A percentile compares a stretch with the other conserved stretches of the same genome.
These are phyloP conservation scores for Argyresthia goedartella DNA, from an alignment of 2,888 invertebrate species.

Conservation along the genomic window DNA sequence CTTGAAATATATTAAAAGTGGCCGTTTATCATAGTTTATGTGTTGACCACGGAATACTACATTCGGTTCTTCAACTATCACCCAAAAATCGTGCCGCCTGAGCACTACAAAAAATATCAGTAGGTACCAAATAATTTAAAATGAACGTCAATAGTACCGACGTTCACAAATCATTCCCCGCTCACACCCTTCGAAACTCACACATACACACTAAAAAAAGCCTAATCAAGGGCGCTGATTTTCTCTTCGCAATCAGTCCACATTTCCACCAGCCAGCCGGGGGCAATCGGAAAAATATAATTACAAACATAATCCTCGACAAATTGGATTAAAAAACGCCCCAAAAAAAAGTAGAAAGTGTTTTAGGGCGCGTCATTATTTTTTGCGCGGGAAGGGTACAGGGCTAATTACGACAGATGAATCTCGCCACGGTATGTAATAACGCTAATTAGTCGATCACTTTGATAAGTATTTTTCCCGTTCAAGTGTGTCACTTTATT, in stretches of 20 bases:
- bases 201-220: slow-evolving; percentile 44
- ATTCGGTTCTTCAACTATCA: no score
- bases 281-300: slow-evolving; percentile 70
- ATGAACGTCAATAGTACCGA: no score
- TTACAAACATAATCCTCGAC: slow-evolving; percentile 69
- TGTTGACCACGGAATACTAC: no score
- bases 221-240: slow-evolving; percentile 57
- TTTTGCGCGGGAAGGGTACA: slow-evolving; percentile 60
- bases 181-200: slow-evolving; percentile 4
- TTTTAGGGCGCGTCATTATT: slow-evolving; percentile 70
- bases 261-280: slow-evolving; percentile 46
- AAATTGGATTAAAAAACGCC: slow-evolving; percentile 69
- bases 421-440: slow-evolving; percentile 61
- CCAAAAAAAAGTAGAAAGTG: slow-evolving; percentile 61
- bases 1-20: no score
- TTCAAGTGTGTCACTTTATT: neutral
- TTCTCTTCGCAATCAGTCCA: slow-evolving; percentile 56
- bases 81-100: no score
- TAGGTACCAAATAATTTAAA: no score
- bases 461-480: slow-evolving; percentile 38
- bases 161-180: no score
- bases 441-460: slow-evolving; percentile 67
- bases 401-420: slow-evolving; percentile 68
- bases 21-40: no score
- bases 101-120: no score